A percentile compares a stretch with the other conserved stretches of the same genome.
These are phyloP conservation scores for Arnoldichthys spilopterus DNA, from an alignment of 2,797 vertebrate genomes.

Conservation along the genomic window DNA sequence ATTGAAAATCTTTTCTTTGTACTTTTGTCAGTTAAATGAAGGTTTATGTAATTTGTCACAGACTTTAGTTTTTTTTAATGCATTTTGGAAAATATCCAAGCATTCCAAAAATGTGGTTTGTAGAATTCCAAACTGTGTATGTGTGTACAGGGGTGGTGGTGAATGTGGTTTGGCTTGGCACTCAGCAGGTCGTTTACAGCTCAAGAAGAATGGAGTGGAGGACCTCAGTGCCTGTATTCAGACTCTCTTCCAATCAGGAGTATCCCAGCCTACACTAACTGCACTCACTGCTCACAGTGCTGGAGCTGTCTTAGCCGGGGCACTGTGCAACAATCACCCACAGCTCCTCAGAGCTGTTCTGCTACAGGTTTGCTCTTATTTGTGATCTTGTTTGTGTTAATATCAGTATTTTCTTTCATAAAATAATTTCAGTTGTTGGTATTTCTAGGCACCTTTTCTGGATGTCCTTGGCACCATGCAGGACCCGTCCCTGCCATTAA, in stretches of 20 bases:
- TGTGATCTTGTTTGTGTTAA: neutral
- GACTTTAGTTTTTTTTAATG: too few species aligned
- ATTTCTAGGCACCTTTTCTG: slow-evolving; percentile 88
- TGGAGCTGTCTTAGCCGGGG: slow-evolving; percentile 90
- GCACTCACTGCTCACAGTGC: slow-evolving; percentile 87
- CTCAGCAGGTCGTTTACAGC: slow-evolving; percentile 79
- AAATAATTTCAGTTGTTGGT: slow-evolving; percentile 3
- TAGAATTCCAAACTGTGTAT: neutral
- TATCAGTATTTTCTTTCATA: neutral
- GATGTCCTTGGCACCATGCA: slow-evolving; percentile 92
- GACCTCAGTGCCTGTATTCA: slow-evolving; percentile 88
- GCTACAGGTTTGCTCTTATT: slow-evolving; percentile 81
- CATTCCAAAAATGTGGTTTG: too few species aligned
- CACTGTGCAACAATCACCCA: slow-evolving; percentile 87
- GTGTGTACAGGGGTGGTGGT: slow-evolving; percentile 81
- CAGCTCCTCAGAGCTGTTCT: slow-evolving; percentile 81
- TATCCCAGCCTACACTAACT: slow-evolving; percentile 83
- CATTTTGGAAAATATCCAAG: too few species aligned
- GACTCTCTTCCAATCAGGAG: slow-evolving; percentile 81
- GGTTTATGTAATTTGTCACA: too few species aligned
- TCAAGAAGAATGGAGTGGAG: slow-evolving; percentile 86
- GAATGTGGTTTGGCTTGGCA: slow-evolving; percentile 92
- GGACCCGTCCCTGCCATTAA: slow-evolving; percentile 86
- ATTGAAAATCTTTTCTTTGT: too few species aligned
- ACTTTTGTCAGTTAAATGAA: too few species aligned